Evolutionary conservation across 1,140 invertebrate species (phyloP).

Genomic region (Zaprionus lachaisei): DNA sequence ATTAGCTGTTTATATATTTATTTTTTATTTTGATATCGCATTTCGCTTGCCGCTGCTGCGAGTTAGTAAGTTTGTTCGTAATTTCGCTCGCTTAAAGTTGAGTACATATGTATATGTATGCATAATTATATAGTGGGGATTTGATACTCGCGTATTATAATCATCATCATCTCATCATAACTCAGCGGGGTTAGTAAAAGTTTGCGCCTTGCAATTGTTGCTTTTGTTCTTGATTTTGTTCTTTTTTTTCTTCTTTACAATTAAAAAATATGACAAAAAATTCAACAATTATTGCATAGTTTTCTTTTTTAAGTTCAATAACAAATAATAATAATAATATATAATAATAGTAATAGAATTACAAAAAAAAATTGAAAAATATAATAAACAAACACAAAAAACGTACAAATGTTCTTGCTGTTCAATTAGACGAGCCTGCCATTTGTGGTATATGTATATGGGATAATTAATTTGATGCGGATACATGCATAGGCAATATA

Average conservation of each 20-base stretch:
- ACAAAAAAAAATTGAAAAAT: slow-evolving; percentile 47
- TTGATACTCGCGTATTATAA: background rate
- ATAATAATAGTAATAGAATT: slow-evolving; percentile 57
- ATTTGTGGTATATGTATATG: slow-evolving; percentile 51
- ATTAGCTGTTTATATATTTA: slow-evolving; percentile 42
- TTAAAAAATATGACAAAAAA: slow-evolving; percentile 75
- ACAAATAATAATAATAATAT: slow-evolving; percentile 75
- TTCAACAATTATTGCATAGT: slow-evolving; percentile 79
- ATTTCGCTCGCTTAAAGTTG: slow-evolving; percentile 52
- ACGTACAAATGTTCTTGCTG: slow-evolving; percentile 68
- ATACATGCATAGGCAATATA: slow-evolving; percentile 25
- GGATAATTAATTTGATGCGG: slow-evolving; percentile 17
- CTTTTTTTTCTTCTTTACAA: slow-evolving; percentile 35
- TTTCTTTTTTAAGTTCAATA: slow-evolving; percentile 68
- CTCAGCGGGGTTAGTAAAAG: slow-evolving; percentile 49
- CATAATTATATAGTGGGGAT: slow-evolving; percentile 1
- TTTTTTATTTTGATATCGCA: slow-evolving; percentile 49
- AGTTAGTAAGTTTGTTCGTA: slow-evolving; percentile 54
- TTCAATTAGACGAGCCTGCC: slow-evolving; percentile 68
- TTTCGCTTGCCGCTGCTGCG: slow-evolving; percentile 53
- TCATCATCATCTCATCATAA: slow-evolving; percentile 11
- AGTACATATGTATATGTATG: background rate
- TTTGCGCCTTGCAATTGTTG: slow-evolving; percentile 29
- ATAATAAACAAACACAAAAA: slow-evolving; percentile 72
- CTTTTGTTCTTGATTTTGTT: slow-evolving; percentile 17